Percentiles rank a stretch among this genome's conserved stretches.
Evolutionary conservation across 2,113 vertebrate genomes (phyloP).

Genomic region (Nibea coibor): DNA sequence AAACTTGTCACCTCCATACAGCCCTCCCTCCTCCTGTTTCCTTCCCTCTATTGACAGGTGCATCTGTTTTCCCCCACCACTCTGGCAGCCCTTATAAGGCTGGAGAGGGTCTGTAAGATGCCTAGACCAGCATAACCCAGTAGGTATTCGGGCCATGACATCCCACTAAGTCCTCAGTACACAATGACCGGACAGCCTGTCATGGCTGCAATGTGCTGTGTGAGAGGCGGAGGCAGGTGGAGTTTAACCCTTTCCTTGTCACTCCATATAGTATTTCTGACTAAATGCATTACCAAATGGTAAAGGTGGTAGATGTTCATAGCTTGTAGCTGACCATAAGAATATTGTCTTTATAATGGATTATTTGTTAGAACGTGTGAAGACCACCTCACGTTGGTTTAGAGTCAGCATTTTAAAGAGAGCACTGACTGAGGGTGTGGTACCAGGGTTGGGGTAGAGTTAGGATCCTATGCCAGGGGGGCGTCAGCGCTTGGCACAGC

Average conservation of each 20-base stretch:
- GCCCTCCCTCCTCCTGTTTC: conserved; percentile 67
- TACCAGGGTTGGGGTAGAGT: conserved; percentile 34
- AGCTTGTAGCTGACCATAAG: neutral
- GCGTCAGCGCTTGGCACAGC: conserved; percentile 69
- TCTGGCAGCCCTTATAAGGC: conserved; percentile 77
- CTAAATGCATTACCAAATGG: neutral
- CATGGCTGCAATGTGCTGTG: conserved; percentile 70
- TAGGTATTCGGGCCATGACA: conserved; percentile 77
- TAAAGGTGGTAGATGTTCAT: neutral
- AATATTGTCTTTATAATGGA: neutral
- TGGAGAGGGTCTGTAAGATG: conserved; percentile 72
- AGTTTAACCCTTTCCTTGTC: conserved; percentile 69
- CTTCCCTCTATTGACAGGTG: conserved; percentile 83
- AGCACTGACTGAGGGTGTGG: conserved; percentile 52
- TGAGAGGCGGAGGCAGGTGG: conserved; percentile 81
- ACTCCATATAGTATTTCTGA: conserved; percentile 21
- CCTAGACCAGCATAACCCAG: conserved; percentile 76
- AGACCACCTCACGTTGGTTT: conserved; percentile 1
- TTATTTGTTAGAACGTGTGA: conserved; percentile 1
- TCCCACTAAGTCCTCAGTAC: conserved; percentile 76
- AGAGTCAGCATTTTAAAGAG: conserved; percentile 28
- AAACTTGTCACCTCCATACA: conserved; percentile 56
- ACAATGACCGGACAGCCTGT: conserved; percentile 77
- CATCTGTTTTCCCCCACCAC: conserved; percentile 74
- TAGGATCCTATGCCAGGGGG: conserved; percentile 57